Conservation (phyloP, 1,140 invertebrate genomes). For the Micrasema longulum region DNA sequence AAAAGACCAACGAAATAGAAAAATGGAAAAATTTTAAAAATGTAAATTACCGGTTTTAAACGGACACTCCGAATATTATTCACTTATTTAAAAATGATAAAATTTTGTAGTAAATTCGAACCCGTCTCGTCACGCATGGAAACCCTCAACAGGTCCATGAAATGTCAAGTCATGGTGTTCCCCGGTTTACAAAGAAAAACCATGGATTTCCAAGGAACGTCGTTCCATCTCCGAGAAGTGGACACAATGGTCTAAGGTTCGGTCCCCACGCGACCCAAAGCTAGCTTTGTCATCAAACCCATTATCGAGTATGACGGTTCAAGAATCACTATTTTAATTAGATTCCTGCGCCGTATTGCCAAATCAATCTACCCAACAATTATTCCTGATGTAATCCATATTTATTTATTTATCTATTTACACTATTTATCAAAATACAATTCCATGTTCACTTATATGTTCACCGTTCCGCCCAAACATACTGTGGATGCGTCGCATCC, state of each 20-base stretch:
- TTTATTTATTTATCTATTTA: too few relatives aligned
- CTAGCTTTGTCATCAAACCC: conserved; percentile 27
- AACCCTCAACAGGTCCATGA: neutral
- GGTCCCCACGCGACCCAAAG: conserved; percentile 1
- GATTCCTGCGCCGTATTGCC: conserved; percentile 5
- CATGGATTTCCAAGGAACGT: conserved; percentile 19
- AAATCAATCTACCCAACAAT: conserved; percentile 13
- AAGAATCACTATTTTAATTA: conserved; percentile 31
- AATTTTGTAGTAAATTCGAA: conserved; percentile 8
- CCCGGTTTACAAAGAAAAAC: conserved; percentile 31
- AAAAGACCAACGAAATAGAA: too few relatives aligned
- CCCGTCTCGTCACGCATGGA: conserved; percentile 16
- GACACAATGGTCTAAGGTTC: conserved; percentile 19
- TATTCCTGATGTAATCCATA: neutral
- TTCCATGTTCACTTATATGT: too few relatives aligned
- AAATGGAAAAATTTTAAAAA: too few relatives aligned
- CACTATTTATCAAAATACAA: too few relatives aligned
- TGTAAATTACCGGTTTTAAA: too few relatives aligned
- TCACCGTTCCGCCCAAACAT: too few relatives aligned
- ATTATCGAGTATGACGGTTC: conserved; percentile 29
- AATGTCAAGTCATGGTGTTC: conserved; percentile 23
- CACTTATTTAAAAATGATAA: too few relatives aligned
- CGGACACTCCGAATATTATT: too few relatives aligned
- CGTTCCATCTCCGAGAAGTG: conserved; percentile 25
- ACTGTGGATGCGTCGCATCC: too few relatives aligned